Percentiles rank a stretch among this genome's conserved stretches.
Conservation (phyloP, 2,113 vertebrate genomes). For the Ornithorhynchus anatinus region DNA sequence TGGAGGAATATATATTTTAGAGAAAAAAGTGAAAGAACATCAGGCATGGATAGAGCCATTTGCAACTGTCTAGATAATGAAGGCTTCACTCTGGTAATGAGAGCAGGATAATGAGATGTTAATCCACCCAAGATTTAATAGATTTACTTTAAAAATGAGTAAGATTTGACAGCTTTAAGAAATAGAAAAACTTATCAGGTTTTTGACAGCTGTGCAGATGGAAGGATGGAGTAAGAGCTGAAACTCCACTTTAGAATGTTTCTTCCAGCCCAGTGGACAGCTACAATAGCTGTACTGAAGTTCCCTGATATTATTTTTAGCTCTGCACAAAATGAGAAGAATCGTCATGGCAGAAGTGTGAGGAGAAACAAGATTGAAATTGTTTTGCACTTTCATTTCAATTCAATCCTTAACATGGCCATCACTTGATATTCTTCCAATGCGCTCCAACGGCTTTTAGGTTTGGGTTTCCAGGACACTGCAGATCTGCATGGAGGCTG, state of each 20-base stretch:
- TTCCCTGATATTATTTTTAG: neutral
- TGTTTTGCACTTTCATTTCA: too few relatives aligned
- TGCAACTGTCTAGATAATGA: slow-evolving; percentile 46
- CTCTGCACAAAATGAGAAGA: too few relatives aligned
- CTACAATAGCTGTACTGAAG: neutral
- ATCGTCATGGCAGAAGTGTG: too few relatives aligned
- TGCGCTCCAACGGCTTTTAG: too few relatives aligned
- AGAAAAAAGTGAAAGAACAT: neutral
- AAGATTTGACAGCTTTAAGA: slow-evolving; percentile 36
- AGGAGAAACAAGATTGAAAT: too few relatives aligned
- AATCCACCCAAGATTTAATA: slow-evolving; percentile 47
- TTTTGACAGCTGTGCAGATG: slow-evolving; percentile 8
- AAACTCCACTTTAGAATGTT: slow-evolving; percentile 15
- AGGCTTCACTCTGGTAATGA: slow-evolving; percentile 52
- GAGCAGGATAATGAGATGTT: slow-evolving; percentile 60
- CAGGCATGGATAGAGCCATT: slow-evolving; percentile 25
- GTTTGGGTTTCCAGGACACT: too few relatives aligned
- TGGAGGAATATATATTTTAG: slow-evolving; percentile 30
- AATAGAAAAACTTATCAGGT: slow-evolving; percentile 39
- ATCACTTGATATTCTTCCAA: too few relatives aligned
- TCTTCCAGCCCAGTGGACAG: neutral
- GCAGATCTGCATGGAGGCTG: too few relatives aligned
- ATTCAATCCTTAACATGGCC: too few relatives aligned
- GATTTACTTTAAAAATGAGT: slow-evolving; percentile 57
- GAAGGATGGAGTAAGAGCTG: neutral